A percentile compares a stretch with the other conserved stretches of the same genome.
phyloP scores from a whole-genome alignment of 2,113 vertebrate genomes.

The Balaeniceps rex region DNA sequence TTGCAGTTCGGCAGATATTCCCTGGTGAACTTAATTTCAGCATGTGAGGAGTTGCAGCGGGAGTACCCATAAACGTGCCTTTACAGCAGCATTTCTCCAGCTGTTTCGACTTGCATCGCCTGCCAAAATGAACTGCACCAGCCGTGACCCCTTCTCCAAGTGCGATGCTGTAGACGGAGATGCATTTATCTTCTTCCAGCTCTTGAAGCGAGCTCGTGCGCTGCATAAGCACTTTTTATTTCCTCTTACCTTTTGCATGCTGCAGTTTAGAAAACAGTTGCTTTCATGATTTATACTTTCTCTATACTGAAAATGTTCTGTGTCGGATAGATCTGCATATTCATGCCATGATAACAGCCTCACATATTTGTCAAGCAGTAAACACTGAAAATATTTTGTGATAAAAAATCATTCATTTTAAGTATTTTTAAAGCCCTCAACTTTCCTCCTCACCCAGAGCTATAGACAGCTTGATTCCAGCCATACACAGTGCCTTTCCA shows the following conservation, averaged over 20 bases:
- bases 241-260: background rate
- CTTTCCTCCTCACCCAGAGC: background rate
- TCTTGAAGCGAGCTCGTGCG: background rate
- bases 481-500: accelerated
- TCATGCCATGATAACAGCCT: background rate
- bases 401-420: background rate
- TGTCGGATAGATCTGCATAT: background rate
- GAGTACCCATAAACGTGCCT: accelerated
- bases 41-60: background rate
- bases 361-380: background rate
- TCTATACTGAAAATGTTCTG: background rate
- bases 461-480: background rate
- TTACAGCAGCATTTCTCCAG: background rate
- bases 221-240: background rate
- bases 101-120: background rate
- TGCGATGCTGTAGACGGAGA: accelerated
- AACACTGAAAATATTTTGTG: background rate
- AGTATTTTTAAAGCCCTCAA: background rate
- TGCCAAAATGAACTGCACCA: background rate
- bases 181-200: background rate
- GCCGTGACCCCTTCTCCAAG: background rate
- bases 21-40: background rate
- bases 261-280: background rate
- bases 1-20: background rate
- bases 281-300: background rate